Evolutionary conservation across 1,140 invertebrate genomes (phyloP).

Genomic region (Bombyx mandarina): DNA sequence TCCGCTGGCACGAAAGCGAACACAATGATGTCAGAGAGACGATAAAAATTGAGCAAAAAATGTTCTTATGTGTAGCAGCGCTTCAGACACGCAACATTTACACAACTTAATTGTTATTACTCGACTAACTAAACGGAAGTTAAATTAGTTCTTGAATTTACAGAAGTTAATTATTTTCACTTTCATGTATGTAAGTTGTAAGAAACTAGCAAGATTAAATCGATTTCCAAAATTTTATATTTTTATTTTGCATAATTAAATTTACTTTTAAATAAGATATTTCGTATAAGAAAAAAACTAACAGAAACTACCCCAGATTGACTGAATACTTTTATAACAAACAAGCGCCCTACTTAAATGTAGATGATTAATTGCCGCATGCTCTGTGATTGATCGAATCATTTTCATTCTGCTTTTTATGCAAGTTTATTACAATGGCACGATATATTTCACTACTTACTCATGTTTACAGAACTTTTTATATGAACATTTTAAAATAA

Average conservation of each 20-base stretch:
- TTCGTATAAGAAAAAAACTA: too few relatives aligned
- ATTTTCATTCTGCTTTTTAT: constrained; percentile 26
- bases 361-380: constrained; percentile 55
- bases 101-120: constrained; percentile 32
- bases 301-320: too few relatives aligned
- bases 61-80: constrained; percentile 40
- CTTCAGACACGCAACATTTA: constrained; percentile 28
- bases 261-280: too few relatives aligned
- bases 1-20: constrained; percentile 63
- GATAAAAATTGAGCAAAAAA: constrained; percentile 59
- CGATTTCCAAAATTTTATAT: too few relatives aligned
- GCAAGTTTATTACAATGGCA: constrained; percentile 21
- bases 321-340: constrained; percentile 13
- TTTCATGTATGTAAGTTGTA: not conserved
- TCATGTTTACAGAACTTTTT: constrained; percentile 24
- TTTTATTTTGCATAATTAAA: too few relatives aligned
- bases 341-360: constrained; percentile 22
- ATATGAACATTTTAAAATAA: constrained; percentile 45
- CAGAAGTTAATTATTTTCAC: not conserved
- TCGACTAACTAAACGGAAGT: constrained; percentile 36
- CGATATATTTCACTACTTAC: constrained; percentile 23
- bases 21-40: constrained; percentile 53
- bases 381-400: constrained; percentile 48
- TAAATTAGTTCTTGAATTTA: constrained; percentile 13
- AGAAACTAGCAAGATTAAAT: not conserved